A percentile compares a stretch with the other conserved stretches of the same genome.
Evolutionary conservation across 1,140 invertebrate species (phyloP).

Genomic region (Medauroidea extradentata): DNA sequence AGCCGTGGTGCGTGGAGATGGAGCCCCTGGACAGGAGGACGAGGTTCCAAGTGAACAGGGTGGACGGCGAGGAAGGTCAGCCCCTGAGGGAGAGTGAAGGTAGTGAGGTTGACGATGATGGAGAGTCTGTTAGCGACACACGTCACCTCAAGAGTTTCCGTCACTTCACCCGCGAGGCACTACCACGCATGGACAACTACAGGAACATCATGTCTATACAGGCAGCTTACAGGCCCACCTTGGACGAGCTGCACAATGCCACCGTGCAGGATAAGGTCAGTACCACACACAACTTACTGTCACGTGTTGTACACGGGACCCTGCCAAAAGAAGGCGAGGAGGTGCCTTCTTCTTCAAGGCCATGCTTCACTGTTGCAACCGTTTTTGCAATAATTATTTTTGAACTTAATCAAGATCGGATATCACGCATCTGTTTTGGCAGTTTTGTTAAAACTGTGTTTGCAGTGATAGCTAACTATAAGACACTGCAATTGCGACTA

Average conservation of each 20-base stretch:
- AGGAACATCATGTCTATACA: conserved; percentile 89
- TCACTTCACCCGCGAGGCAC: conserved; percentile 85
- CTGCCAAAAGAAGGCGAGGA: no score
- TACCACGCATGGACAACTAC: conserved; percentile 90
- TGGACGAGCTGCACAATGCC: conserved; percentile 88
- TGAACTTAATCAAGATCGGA: no score
- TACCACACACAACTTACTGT: no score
- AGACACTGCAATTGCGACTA: no score
- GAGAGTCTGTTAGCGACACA: conserved; percentile 54
- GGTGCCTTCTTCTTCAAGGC: no score
- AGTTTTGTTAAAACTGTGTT: no score
- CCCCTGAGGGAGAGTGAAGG: conserved; percentile 41
- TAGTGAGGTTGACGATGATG: conserved; percentile 33
- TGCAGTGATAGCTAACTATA: no score
- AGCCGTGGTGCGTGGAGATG: conserved; percentile 17
- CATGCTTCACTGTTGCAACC: no score
- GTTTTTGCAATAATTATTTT: no score
- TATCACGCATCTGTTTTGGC: no score
- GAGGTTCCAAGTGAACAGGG: conserved; percentile 55
- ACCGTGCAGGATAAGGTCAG: conserved; percentile 76
- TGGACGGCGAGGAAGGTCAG: conserved; percentile 42
- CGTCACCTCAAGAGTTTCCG: conserved; percentile 77
- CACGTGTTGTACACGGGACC: no score
- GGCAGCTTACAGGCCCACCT: conserved; percentile 80
- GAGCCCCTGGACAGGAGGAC: conserved; percentile 39